Evolutionary conservation across 1,140 invertebrate species (phyloP).

Genomic region (Cyclargus thomasi): DNA sequence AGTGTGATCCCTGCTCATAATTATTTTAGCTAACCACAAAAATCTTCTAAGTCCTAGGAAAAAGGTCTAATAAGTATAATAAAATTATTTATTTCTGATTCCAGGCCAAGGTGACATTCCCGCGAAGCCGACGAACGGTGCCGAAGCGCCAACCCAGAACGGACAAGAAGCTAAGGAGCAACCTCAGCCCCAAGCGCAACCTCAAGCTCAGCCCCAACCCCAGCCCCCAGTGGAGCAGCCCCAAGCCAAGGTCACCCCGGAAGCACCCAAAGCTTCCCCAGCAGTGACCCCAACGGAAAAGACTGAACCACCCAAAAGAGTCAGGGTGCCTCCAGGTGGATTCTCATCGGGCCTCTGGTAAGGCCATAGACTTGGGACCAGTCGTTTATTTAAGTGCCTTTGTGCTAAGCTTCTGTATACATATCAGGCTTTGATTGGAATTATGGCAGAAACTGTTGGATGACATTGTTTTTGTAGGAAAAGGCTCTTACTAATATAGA

Average conservation of each 20-base stretch:
- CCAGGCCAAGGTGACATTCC: slow-evolving; percentile 42
- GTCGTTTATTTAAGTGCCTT: slow-evolving; percentile 21
- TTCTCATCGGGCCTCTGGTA: slow-evolving; percentile 77
- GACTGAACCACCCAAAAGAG: slow-evolving; percentile 53
- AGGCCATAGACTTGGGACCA: slow-evolving; percentile 46
- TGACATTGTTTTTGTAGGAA: too few species aligned
- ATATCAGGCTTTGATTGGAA: not conserved
- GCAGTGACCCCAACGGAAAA: slow-evolving; percentile 34
- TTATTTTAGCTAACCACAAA: too few species aligned
- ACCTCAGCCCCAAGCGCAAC: slow-evolving; percentile 24
- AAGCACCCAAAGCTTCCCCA: slow-evolving; percentile 29
- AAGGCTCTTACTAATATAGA: too few species aligned
- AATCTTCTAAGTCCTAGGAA: too few species aligned
- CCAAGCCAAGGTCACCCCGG: slow-evolving; percentile 13
- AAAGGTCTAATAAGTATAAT: too few species aligned
- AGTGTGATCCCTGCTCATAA: too few species aligned
- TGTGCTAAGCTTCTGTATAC: slow-evolving; percentile 16
- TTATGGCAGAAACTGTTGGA: too few species aligned
- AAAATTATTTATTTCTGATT: slow-evolving; percentile 5
- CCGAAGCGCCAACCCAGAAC: slow-evolving; percentile 41
- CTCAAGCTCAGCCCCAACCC: slow-evolving; percentile 15
- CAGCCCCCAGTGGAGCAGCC: slow-evolving; percentile 17
- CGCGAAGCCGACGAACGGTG: slow-evolving; percentile 40
- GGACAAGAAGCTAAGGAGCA: slow-evolving; percentile 31
- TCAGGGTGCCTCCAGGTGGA: slow-evolving; percentile 76